Base-by-base conservation (phyloP, 2,888 invertebrate genomes). In the Phrixothrix hirtus region DNA sequence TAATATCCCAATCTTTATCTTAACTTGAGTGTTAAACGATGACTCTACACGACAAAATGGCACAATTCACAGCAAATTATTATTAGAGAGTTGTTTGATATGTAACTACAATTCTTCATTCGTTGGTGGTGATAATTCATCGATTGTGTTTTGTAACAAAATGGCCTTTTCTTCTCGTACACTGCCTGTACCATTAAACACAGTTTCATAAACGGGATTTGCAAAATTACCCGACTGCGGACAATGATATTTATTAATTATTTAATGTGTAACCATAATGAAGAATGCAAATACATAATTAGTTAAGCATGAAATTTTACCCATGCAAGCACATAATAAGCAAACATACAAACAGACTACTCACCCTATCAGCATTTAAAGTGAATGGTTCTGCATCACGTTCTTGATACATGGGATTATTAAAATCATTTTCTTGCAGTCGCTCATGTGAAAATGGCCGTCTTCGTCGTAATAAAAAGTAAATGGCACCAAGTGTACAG, bases 331-430 rank as follows among this genome's bases (percentile, higher is more conserved):
- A n/a, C n/a, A n/a, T n/a, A n/a, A n/a, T n/a, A n/a, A n/a, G n/a
- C n/a, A n/a, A n/a, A n/a, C n/a, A n/a, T n/a, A n/a, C n/a, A n/a
- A n/a, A n/a, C n/a, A n/a, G n/a, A n/a, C n/a, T n/a, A 26, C 60
- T 65, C 72, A 85, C 85, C 78, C 83, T 84, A 67, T 85, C 85
- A 26, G 83, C 78, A 62, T 81, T 81, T 55, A 81, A 70, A 25
- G 78, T 76, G 59, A 82, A 80, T 1, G 79, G 78, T 58, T 83
- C 83, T 13, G 83, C 83, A 55, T 83, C 83, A 62, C 84, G 82
- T 59, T 89, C 89, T 65, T 89, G 82, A 76, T 90, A 92, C 85
- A 92, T 91, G 16, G 92, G 92, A 80, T 92, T 92, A 79, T 90
- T 92, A 42, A 75, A 75, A 69, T 92, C 88, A 75, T 89, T 90